These are phyloP conservation scores for Heliconius hortense DNA, from an alignment of 2,888 invertebrate species.

Conservation along the genomic window DNA sequence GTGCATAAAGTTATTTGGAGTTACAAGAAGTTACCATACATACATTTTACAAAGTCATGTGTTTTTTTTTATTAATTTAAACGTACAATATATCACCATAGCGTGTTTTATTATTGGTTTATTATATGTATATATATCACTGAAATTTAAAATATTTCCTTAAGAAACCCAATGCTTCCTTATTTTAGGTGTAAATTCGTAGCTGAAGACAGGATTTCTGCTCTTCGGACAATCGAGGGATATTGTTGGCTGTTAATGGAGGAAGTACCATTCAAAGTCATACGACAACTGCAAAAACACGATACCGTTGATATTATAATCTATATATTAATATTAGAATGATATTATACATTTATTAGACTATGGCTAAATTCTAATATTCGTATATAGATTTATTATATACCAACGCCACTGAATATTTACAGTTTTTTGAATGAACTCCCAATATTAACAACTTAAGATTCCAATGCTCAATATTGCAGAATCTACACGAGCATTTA, in stretches of 20 bases:
- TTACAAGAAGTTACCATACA: not conserved
- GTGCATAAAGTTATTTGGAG: not conserved
- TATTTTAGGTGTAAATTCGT: conserved; percentile 50
- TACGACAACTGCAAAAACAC: conserved; percentile 6
- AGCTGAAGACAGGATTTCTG: conserved; percentile 78
- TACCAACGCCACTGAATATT: not conserved
- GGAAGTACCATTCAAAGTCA: conserved; percentile 48
- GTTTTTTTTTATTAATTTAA: not conserved
- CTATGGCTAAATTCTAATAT: not conserved
- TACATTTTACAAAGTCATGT: too few species aligned
- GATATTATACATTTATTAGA: not conserved
- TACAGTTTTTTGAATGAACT: conserved; percentile 42
- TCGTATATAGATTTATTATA: not conserved
- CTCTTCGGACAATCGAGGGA: conserved; percentile 78
- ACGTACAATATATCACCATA: not conserved
- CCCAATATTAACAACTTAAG: conserved; percentile 59
- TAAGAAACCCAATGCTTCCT: conserved; percentile 41
- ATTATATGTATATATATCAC: not conserved
- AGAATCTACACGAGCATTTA: conserved; percentile 55
- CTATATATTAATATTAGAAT: conserved; percentile 4
- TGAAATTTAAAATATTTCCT: conserved; percentile 16
- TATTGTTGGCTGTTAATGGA: conserved; percentile 52
- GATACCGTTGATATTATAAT: not conserved
- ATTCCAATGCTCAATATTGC: conserved; percentile 74
- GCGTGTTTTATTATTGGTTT: not conserved